Evolutionary conservation across 2,888 invertebrate genomes (phyloP).

Genomic region (Chloromyia formosa): DNA sequence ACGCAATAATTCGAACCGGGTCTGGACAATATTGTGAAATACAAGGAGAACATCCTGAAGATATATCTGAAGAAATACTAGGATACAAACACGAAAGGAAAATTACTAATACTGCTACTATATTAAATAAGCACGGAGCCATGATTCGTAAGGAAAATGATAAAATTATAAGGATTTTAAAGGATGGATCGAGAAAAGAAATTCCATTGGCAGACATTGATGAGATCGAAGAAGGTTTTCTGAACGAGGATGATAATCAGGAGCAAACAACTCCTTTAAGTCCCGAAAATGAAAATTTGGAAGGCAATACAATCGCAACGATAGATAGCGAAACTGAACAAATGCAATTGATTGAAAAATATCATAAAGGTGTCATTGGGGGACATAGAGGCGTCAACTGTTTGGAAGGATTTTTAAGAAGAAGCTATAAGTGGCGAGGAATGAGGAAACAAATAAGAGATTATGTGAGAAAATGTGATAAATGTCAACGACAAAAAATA

Average conservation of each 20-base stretch:
- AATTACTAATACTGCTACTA: conserved; percentile 53
- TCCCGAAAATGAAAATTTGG: not conserved
- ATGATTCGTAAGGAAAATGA: too few species aligned
- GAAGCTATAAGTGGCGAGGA: not conserved
- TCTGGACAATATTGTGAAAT: too few species aligned
- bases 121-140: too few species aligned
- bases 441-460: not conserved
- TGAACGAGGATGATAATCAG: not conserved
- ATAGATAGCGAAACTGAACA: not conserved
- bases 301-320: not conserved
- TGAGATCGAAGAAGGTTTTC: not conserved
- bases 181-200: too few species aligned
- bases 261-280: not conserved
- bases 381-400: conserved; percentile 2
- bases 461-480: not conserved
- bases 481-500: conserved; percentile 18
- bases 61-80: too few species aligned
- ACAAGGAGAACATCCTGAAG: too few species aligned
- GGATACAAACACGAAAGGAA: too few species aligned
- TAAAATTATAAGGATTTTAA: too few species aligned
- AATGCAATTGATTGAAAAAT: not conserved
- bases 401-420: not conserved
- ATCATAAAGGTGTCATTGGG: not conserved
- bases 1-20: too few species aligned
- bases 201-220: not conserved